Evolutionary conservation across 2,113 vertebrate species (phyloP), one percentile per base, ranked within the genome.

Genomic region (Cryptomyrus ogoouensis): DNA sequence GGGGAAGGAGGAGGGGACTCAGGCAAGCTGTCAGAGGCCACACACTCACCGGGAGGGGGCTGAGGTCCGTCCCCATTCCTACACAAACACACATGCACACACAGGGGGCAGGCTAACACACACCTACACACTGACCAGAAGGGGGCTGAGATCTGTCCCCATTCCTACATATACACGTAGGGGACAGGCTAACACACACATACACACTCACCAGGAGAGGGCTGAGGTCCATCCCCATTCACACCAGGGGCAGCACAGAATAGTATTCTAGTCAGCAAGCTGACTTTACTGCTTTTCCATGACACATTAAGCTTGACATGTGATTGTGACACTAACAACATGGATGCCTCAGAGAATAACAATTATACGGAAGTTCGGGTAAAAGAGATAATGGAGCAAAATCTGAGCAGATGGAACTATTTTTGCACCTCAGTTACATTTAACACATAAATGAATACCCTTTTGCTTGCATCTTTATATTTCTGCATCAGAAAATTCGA

Each of bases 1-100:
- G 93, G 95, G 93, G 93, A 96, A 97, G 97, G 96, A 97, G 98
- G 98, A 97, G 98, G 98, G 95, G 97, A 95, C 94, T 95, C 87
- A 56, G 92, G 9, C 88, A 50, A 90, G 35, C 89, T 87, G 50
- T 49, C 31, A 53, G 85, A 50, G n/a, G 83, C 83, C 35, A 87
- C 10, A 88, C 19, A 58, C 31, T 42, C 52, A 62, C 52, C 31
- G 2, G 35, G 15, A 42, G 15, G 15, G 15, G 27, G 24, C 24
- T 62, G 6, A 10, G 9, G 56, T 44, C 87, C 5, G 7, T 88
- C 56, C 53, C 13, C 53, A 66, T 50, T 44, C 53, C 19, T 39
- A 62, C 56, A 88, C 10, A 31, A 39, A 44, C 87, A 46, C 39
- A 44, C 87, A 44, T 24, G 35, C 53, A 44, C 35, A 44, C 87